These are phyloP conservation scores for Anthopleura sola DNA, from an alignment of 64 coral and sea anemone genomes.

Conservation along the genomic window DNA sequence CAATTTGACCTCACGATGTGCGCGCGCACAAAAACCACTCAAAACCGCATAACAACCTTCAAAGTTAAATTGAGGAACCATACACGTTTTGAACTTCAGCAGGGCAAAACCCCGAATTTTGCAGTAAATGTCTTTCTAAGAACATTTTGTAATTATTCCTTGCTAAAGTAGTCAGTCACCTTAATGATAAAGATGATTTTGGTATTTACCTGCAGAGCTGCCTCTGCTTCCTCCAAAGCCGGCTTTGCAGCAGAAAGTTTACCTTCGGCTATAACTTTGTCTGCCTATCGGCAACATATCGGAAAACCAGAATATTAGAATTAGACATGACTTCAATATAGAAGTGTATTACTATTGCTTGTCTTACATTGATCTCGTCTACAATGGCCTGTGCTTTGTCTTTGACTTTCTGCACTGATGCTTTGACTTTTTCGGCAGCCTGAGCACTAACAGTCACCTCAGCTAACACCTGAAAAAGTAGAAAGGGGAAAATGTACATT, in stretches of 20 bases:
- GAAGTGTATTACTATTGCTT: background rate
- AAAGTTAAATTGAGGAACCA: too few relatives aligned
- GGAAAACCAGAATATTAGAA: background rate
- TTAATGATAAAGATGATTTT: too few relatives aligned
- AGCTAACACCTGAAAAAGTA: slow-evolving; percentile 48
- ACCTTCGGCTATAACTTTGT: slow-evolving; percentile 85
- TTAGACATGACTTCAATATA: background rate
- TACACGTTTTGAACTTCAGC: too few relatives aligned
- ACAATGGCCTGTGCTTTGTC: slow-evolving; percentile 93
- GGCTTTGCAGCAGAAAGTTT: slow-evolving; percentile 93
- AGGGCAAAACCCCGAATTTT: too few relatives aligned
- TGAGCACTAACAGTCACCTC: slow-evolving; percentile 92
- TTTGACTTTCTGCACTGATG: slow-evolving; percentile 85
- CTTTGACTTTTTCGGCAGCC: slow-evolving; percentile 90
- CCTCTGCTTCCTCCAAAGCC: slow-evolving; percentile 88
- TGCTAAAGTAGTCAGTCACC: too few relatives aligned
- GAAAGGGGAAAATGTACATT: background rate
- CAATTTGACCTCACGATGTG: too few relatives aligned
- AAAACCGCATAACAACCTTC: too few relatives aligned
- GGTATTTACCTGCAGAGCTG: slow-evolving; percentile 78
- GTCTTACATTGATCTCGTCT: slow-evolving; percentile 77
- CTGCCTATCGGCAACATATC: slow-evolving; percentile 50
- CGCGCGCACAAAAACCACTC: too few relatives aligned
- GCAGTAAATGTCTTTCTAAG: too few relatives aligned
- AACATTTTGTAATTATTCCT: too few relatives aligned